phyloP scores from a whole-genome alignment of 2,797 vertebrate genomes.

The Cephalopachus bancanus region DNA sequence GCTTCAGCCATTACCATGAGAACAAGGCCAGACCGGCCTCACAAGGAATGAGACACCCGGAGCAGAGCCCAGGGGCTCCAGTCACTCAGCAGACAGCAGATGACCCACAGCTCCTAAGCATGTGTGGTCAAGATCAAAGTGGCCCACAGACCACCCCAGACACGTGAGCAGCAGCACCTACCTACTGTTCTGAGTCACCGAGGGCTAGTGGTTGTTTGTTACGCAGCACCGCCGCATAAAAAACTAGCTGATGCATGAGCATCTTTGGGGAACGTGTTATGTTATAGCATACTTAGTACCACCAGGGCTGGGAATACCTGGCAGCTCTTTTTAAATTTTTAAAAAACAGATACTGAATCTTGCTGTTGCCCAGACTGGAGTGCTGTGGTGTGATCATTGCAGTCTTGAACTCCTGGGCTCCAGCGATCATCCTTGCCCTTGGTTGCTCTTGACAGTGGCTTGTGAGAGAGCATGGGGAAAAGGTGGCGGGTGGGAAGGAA shows the following conservation, averaged over 20 bases:
- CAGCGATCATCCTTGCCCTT: too few species aligned
- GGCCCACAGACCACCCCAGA: neutral
- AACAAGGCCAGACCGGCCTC: neutral
- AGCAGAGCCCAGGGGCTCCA: neutral
- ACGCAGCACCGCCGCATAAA: neutral
- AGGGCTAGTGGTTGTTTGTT: neutral
- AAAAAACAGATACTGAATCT: too few species aligned
- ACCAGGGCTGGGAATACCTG: neutral
- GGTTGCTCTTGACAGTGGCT: neutral
- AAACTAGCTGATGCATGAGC: neutral
- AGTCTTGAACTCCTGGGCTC: too few species aligned
- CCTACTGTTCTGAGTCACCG: neutral
- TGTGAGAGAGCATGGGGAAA: neutral
- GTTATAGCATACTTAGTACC: neutral
- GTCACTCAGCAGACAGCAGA: too few species aligned
- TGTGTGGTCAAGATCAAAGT: neutral
- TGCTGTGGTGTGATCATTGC: too few species aligned
- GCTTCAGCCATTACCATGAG: too few species aligned
- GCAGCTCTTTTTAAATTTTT: neutral
- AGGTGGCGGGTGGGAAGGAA: accelerated
- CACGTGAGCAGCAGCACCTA: accelerated
- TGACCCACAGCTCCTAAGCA: neutral
- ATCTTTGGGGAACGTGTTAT: neutral
- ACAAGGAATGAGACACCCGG: neutral
- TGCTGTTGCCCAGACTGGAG: too few species aligned